A percentile compares a stretch with the other conserved stretches of the same genome.
Conservation (phyloP, 2,797 vertebrate genomes). For the Emys orbicularis region DNA sequence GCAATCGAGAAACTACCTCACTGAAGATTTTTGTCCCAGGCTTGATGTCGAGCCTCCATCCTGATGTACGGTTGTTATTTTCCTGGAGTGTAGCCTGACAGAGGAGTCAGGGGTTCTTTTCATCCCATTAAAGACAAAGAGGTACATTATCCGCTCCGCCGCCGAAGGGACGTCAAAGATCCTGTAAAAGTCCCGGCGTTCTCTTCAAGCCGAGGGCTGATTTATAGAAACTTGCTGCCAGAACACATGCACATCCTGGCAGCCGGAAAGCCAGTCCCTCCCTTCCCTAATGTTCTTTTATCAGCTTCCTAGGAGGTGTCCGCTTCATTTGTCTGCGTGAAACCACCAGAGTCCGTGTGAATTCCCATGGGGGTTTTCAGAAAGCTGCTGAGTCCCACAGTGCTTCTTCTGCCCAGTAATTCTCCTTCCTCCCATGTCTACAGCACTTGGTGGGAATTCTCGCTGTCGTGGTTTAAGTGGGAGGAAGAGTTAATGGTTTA, state of each 20-base stretch:
- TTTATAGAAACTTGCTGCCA: slow-evolving; percentile 79
- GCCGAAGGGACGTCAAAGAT: slow-evolving; percentile 76
- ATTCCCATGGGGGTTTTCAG: slow-evolving; percentile 31
- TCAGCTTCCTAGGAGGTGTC: slow-evolving; percentile 71
- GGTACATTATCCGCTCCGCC: slow-evolving; percentile 75
- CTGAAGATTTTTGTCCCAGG: slow-evolving; percentile 45
- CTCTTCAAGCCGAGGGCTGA: slow-evolving; percentile 76
- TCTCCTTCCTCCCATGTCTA: slow-evolving; percentile 35
- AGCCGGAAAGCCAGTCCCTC: slow-evolving; percentile 64
- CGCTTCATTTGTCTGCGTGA: slow-evolving; percentile 65
- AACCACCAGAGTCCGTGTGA: slow-evolving; percentile 48
- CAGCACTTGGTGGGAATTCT: slow-evolving; percentile 27
- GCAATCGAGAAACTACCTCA: slow-evolving; percentile 52
- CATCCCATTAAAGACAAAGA: slow-evolving; percentile 79
- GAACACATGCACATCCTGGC: slow-evolving; percentile 75
- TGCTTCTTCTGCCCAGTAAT: slow-evolving; percentile 28
- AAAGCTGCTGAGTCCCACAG: slow-evolving; percentile 47
- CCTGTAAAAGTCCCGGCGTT: slow-evolving; percentile 74
- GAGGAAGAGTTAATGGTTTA: slow-evolving; percentile 77
- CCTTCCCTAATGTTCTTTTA: slow-evolving; percentile 75
- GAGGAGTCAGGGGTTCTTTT: slow-evolving; percentile 54
- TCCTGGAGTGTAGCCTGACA: slow-evolving; percentile 50
- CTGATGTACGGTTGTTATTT: slow-evolving; percentile 64
- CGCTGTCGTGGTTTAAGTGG: slow-evolving; percentile 47
- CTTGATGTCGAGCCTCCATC: slow-evolving; percentile 39